These are phyloP conservation scores for Menidia beryllina DNA, from an alignment of 2,113 vertebrate species.

Conservation along the genomic window DNA sequence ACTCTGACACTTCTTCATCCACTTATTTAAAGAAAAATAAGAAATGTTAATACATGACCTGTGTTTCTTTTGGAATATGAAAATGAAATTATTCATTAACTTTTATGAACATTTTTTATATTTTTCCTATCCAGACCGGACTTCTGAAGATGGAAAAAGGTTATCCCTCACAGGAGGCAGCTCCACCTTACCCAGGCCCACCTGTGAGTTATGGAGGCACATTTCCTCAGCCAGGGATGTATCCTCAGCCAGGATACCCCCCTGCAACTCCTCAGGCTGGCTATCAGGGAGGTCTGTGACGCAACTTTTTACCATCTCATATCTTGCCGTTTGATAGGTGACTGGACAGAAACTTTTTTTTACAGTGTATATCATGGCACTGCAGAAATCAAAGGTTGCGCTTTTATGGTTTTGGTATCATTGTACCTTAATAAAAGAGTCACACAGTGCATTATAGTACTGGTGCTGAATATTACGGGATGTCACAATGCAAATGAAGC, in stretches of 20 bases:
- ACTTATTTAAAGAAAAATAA: too few relatives aligned
- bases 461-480: too few relatives aligned
- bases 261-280: conserved; percentile 24
- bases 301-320: background rate
- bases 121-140: conserved; percentile 5
- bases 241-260: conserved; percentile 35
- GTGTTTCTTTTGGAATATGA: too few relatives aligned
- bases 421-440: too few relatives aligned
- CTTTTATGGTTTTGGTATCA: background rate
- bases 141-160: conserved; percentile 68
- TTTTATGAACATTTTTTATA: background rate
- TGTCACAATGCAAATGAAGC: too few relatives aligned
- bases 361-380: background rate
- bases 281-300: conserved; percentile 59
- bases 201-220: conserved; percentile 31
- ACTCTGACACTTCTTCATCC: too few relatives aligned
- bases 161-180: conserved; percentile 33
- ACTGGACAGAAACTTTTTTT: background rate
- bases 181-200: conserved; percentile 69
- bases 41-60: too few relatives aligned
- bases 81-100: background rate
- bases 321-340: background rate
- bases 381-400: too few relatives aligned
- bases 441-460: too few relatives aligned
- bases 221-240: conserved; percentile 19